Evolutionary conservation across 1,140 invertebrate genomes (phyloP).

Genomic region (Drosophila trapezifrons): DNA sequence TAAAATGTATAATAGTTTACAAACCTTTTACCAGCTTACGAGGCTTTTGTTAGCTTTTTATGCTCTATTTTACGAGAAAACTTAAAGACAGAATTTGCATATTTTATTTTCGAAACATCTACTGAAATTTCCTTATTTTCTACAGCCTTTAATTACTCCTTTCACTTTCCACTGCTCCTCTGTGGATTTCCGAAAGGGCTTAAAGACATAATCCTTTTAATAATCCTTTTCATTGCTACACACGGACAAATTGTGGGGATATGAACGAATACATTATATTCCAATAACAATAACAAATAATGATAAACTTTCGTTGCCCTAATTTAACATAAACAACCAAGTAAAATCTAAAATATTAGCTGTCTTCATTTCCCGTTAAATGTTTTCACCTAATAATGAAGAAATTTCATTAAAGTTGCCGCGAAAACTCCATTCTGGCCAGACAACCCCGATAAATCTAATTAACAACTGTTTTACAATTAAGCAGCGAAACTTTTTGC

Average conservation of each 20-base stretch:
- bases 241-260: too few species aligned
- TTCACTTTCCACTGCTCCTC: background rate
- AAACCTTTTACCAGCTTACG: background rate
- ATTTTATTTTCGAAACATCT: background rate
- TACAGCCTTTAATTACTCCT: too few species aligned
- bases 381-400: slow-evolving; percentile 2
- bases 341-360: background rate
- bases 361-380: background rate
- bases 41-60: background rate
- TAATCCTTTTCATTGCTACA: too few species aligned
- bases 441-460: slow-evolving; percentile 50
- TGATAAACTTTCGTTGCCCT: background rate
- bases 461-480: slow-evolving; percentile 64
- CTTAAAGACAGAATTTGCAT: too few species aligned
- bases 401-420: slow-evolving; percentile 13
- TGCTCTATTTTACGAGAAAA: background rate
- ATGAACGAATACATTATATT: too few species aligned
- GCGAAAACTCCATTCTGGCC: background rate
- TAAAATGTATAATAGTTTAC: too few species aligned
- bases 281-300: too few species aligned
- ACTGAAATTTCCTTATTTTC: background rate
- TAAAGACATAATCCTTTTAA: background rate
- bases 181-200: too few species aligned
- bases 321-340: background rate
- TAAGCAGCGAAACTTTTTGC: slow-evolving; percentile 51